Evolutionary conservation across 37 sponge, comb jelly and placozoan species (phyloP), one percentile per base, ranked within the genome.

Genomic region (Ianthella basta): DNA sequence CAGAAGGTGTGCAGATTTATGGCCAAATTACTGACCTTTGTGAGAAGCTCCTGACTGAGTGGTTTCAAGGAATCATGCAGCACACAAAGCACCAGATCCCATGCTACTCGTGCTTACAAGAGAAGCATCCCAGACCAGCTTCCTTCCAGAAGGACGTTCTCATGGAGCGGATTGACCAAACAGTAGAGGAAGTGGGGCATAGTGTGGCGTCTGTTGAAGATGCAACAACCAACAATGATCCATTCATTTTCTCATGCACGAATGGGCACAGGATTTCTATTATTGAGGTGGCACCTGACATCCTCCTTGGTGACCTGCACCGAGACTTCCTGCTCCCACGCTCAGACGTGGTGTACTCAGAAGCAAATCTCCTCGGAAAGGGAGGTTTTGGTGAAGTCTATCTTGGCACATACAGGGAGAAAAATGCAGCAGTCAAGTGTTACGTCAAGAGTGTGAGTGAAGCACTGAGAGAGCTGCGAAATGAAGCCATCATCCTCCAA

Each of bases 311-410:
- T 16, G 94, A 94, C 69, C 57, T 94, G 10, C 75, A 83, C 57
- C 35, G 55, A 16, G 54, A 88, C 50, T 91, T 91, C 68, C 73
- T 91, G 13, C 89, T 94, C 18, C 59, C 86, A 19, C 35, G 23
- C 6, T 34, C 82, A 18, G 89, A 94, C 5, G 70, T 94, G 19
- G 56, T 55, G 8, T 91, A 80, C 81, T 33, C 84, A 3, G 83
- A 88, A 54, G 89, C 86, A 29, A 82, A 83, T 2, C 59, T 86
- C 0, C 89, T 94, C 1, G 95, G 92, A 13, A 74, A 80, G 50
- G 92, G 95, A 15, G 92, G 87, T 0, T 91, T 84, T 63, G 91
- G 92, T 15, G 82, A 72, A 24, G 92, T 94, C 27, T 94, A 88
- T 55, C 80, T 83, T 38, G 95, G 95, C 55, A 86, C 57, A 27